A percentile compares a stretch with the other conserved stretches of the same genome.
phyloP scores from a whole-genome alignment of 2,797 vertebrate genomes.

The Rhabdomys pumilio region DNA sequence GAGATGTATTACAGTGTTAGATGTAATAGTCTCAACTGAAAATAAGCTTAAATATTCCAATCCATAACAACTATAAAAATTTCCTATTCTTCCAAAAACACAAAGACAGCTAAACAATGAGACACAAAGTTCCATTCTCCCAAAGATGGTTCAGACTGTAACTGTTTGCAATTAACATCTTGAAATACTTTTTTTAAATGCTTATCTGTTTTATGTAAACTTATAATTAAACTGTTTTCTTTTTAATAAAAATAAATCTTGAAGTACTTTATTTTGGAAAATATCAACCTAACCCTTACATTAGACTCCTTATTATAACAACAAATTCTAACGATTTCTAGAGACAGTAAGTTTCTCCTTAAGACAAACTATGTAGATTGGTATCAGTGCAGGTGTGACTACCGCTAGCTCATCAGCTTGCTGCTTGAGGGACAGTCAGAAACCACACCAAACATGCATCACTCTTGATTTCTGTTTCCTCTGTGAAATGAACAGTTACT shows the following conservation, averaged over 20 bases:
- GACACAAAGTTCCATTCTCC: constrained; percentile 31
- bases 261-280: constrained; percentile 63
- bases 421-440: constrained; percentile 79
- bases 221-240: constrained; percentile 56
- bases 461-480: constrained; percentile 82
- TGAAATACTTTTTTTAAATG: constrained; percentile 2
- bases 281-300: constrained; percentile 42
- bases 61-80: constrained; percentile 68
- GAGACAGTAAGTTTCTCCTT: constrained; percentile 70
- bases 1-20: constrained; percentile 46
- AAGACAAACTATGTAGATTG: constrained; percentile 79
- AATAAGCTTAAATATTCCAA: constrained; percentile 46
- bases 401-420: constrained; percentile 68
- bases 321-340: constrained; percentile 73
- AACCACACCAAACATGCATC: constrained; percentile 83
- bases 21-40: constrained; percentile 61
- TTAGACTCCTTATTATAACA: constrained; percentile 55
- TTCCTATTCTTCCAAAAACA: constrained; percentile 68
- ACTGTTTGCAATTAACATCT: constrained; percentile 30
- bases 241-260: constrained; percentile 68
- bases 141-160: constrained; percentile 55
- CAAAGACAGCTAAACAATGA: constrained; percentile 54
- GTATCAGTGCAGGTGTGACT: constrained; percentile 84
- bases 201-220: constrained; percentile 42
- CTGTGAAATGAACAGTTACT: constrained; percentile 77